Conservation (phyloP, 2,888 invertebrate genomes). For the Caenorhabditis angaria region DNA sequence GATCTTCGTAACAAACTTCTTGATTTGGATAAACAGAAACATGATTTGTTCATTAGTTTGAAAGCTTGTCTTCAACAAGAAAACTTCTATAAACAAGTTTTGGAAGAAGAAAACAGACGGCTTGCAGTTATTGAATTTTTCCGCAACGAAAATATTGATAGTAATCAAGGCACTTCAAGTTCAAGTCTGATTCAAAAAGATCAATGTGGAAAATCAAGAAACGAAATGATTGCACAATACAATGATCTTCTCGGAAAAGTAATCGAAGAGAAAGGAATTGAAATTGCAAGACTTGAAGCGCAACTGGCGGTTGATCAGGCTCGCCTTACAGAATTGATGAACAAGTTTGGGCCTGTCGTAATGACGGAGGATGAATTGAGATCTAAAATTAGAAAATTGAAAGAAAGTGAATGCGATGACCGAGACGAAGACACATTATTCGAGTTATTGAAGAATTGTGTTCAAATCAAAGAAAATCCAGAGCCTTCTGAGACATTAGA, state of each 20-base stretch:
- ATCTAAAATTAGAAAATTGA: not conserved
- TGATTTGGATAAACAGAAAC: not conserved
- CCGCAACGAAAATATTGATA: no score
- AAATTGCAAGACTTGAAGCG: not conserved
- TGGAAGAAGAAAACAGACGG: conserved; percentile 7
- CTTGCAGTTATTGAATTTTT: conserved; percentile 2
- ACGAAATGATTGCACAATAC: not conserved
- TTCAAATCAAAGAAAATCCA: no score
- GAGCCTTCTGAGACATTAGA: no score
- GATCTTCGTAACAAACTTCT: no score
- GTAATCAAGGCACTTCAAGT: no score
- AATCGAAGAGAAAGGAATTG: not conserved
- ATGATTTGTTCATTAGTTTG: not conserved
- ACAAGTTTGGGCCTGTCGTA: not conserved
- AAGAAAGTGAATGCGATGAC: not conserved
- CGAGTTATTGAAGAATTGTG: no score
- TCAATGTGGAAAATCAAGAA: not conserved
- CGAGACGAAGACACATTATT: not conserved
- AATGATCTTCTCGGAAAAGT: no score
- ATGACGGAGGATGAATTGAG: not conserved
- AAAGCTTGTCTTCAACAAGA: conserved; percentile 2
- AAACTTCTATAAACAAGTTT: not conserved
- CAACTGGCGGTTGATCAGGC: not conserved
- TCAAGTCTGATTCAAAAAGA: not conserved
- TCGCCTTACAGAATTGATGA: not conserved